Base-by-base conservation (phyloP, 2,113 vertebrate genomes). In the Syrrhaptes paradoxus region DNA sequence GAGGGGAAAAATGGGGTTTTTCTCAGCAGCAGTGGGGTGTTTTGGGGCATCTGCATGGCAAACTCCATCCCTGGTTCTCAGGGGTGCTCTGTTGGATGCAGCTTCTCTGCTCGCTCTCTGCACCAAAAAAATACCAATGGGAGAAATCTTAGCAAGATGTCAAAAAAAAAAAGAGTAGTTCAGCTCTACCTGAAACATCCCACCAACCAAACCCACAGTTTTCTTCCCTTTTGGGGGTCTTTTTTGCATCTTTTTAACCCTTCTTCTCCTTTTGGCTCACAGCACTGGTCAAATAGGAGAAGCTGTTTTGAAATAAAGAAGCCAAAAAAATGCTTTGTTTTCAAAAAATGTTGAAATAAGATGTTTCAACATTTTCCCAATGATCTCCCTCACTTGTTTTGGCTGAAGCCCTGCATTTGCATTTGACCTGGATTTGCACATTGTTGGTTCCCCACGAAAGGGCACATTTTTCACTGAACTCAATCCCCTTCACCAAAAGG, bases 341-440 rank as follows among this genome's bases (percentile, higher is more conserved):
- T 65, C 49, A 74, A 86, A 93, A 80, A 79, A 62, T 57, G 65
- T 92, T 84, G 94, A 96, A 95, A 83, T 81, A 70, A 94, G 93
- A 95, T 28, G 74, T 97, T 96, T 96, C 91, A 5, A 95, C 96
- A 97, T 95, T 91, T 91, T 73, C 87, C 80, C 72, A 95, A 91
- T 85, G 52, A 96, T 97, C 93, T 95, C 76, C 22, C 79, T 96
- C 78, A 34, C 93, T 89, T 87, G 84, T 93, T 92, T 94, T 96
- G 95, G 95, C 95, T 94, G 89, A 85, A 94, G 73, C 74, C 46
- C 46, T 54, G 80, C 84, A 92, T 96, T 96, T 96, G 93, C 93
- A 96, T 96, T 96, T 97, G 95, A 96, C 95, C 95, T 91, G 95
- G 93, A 96, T 97, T 96, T 96, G 91, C 91, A 93, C 93, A 96